Evolutionary conservation across 2,888 invertebrate species (phyloP).

Genomic region (Invenusta paracnida): DNA sequence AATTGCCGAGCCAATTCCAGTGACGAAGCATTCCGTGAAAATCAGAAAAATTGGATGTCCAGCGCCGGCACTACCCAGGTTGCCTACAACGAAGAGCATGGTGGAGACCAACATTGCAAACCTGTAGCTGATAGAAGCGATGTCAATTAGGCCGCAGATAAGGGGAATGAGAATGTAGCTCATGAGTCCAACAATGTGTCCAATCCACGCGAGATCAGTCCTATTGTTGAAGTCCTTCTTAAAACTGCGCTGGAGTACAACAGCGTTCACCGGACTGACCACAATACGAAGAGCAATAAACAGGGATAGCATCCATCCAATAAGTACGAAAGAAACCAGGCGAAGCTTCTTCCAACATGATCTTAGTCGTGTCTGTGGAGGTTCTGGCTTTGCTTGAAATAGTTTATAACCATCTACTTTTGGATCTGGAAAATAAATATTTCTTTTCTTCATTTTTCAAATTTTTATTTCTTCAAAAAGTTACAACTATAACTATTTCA

Average conservation of each 20-base stretch:
- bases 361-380: too few species aligned
- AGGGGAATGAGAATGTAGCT: constrained; percentile 5
- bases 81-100: not conserved
- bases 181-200: constrained; percentile 3
- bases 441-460: too few species aligned
- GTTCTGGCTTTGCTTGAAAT: too few species aligned
- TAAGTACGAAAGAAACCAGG: not conserved
- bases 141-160: constrained; percentile 20
- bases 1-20: constrained; percentile 33
- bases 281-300: not conserved
- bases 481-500: too few species aligned
- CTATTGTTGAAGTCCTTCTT: not conserved
- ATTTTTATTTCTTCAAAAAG: too few species aligned
- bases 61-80: not conserved
- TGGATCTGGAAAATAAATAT: too few species aligned
- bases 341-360: not conserved
- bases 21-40: constrained; percentile 33
- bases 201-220: constrained; percentile 34
- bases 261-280: not conserved
- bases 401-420: too few species aligned
- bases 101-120: constrained; percentile 14
- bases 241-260: not conserved
- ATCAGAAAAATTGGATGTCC: constrained; percentile 22
- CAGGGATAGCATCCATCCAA: not conserved
- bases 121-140: constrained; percentile 4